Conservation (phyloP, 1,140 invertebrate species). For the Psilanteris sp. region DNA sequence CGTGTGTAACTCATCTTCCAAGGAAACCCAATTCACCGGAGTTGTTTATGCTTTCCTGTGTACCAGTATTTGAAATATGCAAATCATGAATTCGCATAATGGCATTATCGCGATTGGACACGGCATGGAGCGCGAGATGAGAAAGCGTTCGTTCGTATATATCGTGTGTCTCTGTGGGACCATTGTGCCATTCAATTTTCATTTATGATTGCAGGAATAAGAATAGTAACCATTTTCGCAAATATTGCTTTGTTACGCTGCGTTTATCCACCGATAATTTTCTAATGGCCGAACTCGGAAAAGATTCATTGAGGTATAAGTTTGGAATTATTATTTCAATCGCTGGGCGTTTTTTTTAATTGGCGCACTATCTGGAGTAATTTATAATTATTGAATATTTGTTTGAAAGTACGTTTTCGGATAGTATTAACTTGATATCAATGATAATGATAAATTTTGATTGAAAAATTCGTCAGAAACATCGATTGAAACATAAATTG, state of each 20-base stretch:
- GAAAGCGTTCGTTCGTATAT: constrained; percentile 45
- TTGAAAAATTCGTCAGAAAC: no score
- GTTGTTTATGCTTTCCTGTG: constrained; percentile 74
- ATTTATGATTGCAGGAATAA: constrained; percentile 23
- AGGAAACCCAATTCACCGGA: constrained; percentile 69
- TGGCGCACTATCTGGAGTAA: no score
- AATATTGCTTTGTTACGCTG: background rate
- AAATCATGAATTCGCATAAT: constrained; percentile 72
- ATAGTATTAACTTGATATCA: no score
- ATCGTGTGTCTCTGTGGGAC: constrained; percentile 21
- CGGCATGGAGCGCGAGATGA: constrained; percentile 58
- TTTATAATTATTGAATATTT: no score
- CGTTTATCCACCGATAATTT: no score
- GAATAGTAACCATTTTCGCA: background rate
- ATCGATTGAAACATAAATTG: no score
- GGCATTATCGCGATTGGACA: constrained; percentile 70
- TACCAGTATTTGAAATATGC: constrained; percentile 72
- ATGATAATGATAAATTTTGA: no score
- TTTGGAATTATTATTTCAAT: no score
- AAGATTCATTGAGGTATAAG: no score
- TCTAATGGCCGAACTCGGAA: no score
- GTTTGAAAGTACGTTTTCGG: no score
- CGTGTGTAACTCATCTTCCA: constrained; percentile 70
- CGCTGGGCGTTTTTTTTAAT: no score
- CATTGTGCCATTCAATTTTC: constrained; percentile 44